Base-by-base conservation (phyloP, 2,888 invertebrate species). In the Chaetogeoica ovagalla region DNA sequence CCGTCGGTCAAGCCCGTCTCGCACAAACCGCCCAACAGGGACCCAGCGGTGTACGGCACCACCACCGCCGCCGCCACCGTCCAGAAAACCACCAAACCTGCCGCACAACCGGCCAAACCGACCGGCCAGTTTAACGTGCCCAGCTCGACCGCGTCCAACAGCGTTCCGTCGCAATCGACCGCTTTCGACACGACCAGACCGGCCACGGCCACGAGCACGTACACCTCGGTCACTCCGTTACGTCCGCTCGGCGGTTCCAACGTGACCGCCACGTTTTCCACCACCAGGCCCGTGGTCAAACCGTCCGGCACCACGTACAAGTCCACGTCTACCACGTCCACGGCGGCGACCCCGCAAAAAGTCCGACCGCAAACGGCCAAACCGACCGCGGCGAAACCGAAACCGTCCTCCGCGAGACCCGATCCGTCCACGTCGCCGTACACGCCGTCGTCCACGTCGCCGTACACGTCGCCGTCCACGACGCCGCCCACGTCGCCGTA, bases 61-160 rank as follows among this genome's bases (percentile, higher is more conserved):
- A 43, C 11, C 48, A 48, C 48, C 48, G 3, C 82, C 72, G 83
- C 84, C n/a, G 81, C 87, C 59, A 63, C 77, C 48, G 73, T 73
- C 17, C 81, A 82, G n/a, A 82, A 77, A 37, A 48, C 48, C 15
- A 13, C 68, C 81, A 9, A 83, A 76, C 63, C 83, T 76, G 11
- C 75, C 71, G 7, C 43, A 11, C 43, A 43, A 43, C 43, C 43
- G 52, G 82, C 81, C 3, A 83, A 83, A 66, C 82, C 84, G 0
- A 86, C 86, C 81, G 87, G 86, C 83, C 86, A 88, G 81, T 84
- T 84, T 0, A 84, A 66, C 11, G 85, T 86, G 82, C 88, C 88
- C 8, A 55, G 82, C 48, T 79, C 81, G 17, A 72, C 74, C 21
- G 55, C 59, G 52, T 75, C 82, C 60, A 73, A 57, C n/a, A 39